Percentiles rank a stretch among this genome's conserved stretches.
Conservation (phyloP, 2,113 vertebrate species). For the Nettapus auritus region DNA sequence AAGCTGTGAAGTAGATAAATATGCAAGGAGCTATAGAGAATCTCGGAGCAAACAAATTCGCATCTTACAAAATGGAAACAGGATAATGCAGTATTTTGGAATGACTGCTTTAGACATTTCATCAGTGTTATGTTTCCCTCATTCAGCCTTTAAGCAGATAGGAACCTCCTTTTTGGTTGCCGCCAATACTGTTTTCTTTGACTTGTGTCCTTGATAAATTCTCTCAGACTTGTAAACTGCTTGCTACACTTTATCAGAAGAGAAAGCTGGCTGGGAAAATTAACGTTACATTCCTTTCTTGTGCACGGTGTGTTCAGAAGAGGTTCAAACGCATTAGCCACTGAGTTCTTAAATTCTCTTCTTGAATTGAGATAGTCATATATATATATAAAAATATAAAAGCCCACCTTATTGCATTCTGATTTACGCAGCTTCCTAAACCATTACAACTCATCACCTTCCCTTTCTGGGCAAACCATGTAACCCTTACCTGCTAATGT, state of each 20-base stretch:
- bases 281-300: neutral
- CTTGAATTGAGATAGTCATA: neutral
- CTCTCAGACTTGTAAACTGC: neutral
- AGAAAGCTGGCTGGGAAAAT: neutral
- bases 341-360: neutral
- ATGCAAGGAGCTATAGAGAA: neutral
- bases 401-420: neutral
- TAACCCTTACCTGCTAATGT: too few species aligned
- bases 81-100: neutral
- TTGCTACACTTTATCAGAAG: slow-evolving; percentile 8
- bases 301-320: neutral
- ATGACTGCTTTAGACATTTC: neutral
- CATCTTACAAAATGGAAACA: neutral
- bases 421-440: neutral
- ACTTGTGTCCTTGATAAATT: neutral
- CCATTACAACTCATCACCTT: neutral
- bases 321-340: neutral
- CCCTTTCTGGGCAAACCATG: neutral
- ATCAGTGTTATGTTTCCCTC: neutral
- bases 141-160: neutral
- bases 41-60: neutral
- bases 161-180: neutral
- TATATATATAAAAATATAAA: neutral
- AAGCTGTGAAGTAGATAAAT: neutral
- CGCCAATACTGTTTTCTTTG: neutral